These are phyloP conservation scores for Enoplosus armatus DNA, from an alignment of 2,797 vertebrate species.

Conservation along the genomic window DNA sequence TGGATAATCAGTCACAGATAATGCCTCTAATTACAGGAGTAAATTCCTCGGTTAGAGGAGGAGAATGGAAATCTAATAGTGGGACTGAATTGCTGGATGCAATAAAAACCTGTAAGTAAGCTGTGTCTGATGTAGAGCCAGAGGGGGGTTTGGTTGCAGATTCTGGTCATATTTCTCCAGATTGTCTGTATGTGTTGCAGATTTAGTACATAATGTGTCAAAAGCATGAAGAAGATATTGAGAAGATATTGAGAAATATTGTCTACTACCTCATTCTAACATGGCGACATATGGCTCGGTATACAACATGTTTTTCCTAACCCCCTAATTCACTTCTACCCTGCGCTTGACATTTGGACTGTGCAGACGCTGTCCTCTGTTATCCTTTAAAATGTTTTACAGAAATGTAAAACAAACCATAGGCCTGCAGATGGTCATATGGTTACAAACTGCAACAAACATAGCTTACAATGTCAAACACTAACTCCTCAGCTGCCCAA, in stretches of 20 bases:
- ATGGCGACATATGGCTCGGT: background rate
- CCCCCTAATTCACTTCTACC: slow-evolving; percentile 5
- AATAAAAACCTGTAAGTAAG: slow-evolving; percentile 26
- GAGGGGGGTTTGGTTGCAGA: background rate
- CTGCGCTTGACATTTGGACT: slow-evolving; percentile 10
- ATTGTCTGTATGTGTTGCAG: background rate
- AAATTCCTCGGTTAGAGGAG: slow-evolving; percentile 1
- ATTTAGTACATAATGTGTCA: background rate
- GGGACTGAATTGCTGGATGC: slow-evolving; percentile 10
- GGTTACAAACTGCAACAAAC: slow-evolving; percentile 45
- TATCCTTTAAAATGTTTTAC: slow-evolving; percentile 43
- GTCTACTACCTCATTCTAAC: background rate
- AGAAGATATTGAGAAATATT: background rate
- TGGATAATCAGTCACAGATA: slow-evolving; percentile 32
- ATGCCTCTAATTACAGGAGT: slow-evolving; percentile 29
- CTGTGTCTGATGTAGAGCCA: slow-evolving; percentile 18
- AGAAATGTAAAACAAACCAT: slow-evolving; percentile 40
- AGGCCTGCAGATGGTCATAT: slow-evolving; percentile 39
- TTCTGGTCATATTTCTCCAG: background rate
- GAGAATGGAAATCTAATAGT: slow-evolving; percentile 27
- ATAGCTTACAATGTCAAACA: slow-evolving; percentile 50
- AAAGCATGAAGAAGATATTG: background rate
- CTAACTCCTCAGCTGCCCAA: slow-evolving; percentile 32
- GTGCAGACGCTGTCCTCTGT: background rate
- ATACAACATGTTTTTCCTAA: background rate